phyloP scores from a whole-genome alignment of 2,888 invertebrate genomes.

The Piscicola geometra region DNA sequence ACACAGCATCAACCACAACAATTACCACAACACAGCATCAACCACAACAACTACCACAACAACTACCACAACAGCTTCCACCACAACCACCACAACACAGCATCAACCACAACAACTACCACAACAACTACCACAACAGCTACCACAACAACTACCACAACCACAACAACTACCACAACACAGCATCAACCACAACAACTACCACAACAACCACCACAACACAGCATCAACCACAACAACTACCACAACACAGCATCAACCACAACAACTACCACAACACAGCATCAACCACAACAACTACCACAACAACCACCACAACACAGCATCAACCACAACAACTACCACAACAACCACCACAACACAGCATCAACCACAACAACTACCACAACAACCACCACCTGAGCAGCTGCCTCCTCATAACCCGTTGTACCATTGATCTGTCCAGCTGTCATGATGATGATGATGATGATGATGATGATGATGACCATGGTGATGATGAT shows the following conservation, averaged over 20 bases:
- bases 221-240: not conserved
- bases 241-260: too few relatives aligned
- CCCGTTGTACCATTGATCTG: constrained; percentile 77
- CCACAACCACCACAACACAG: too few relatives aligned
- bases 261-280: not conserved
- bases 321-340: not conserved
- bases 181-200: not conserved
- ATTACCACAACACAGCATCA: too few relatives aligned
- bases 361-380: not conserved
- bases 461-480: constrained; percentile 14
- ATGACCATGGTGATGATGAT: not conserved
- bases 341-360: not conserved
- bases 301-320: not conserved
- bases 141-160: too few relatives aligned
- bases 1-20: too few relatives aligned
- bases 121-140: too few relatives aligned
- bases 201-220: not conserved
- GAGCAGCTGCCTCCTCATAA: constrained; percentile 86
- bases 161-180: too few relatives aligned
- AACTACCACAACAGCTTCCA: too few relatives aligned
- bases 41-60: too few relatives aligned
- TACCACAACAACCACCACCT: constrained; percentile 55
- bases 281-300: not conserved
- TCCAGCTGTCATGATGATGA: constrained; percentile 63
- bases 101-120: too few relatives aligned